Base-by-base conservation (phyloP, 2,797 vertebrate species). In the Spinus olivaceus region DNA sequence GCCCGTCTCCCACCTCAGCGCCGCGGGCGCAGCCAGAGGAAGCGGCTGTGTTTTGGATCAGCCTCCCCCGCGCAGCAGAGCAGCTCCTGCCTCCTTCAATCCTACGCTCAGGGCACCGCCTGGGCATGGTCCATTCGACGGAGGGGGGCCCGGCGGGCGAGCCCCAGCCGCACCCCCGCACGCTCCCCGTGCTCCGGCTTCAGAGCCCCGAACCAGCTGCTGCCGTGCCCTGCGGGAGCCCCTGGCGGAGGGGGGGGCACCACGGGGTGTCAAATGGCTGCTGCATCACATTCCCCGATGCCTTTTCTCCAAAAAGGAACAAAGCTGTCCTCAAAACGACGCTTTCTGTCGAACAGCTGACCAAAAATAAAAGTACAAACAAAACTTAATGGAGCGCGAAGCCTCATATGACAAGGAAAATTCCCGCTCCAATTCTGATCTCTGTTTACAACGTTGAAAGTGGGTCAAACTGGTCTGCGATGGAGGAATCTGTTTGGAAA, bases 381-480 rank as follows among this genome's bases (percentile, higher is more conserved):
- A 81, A 33, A 94, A 88, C 50, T 97, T 94, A 96, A 91, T 86
- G 86, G 86, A 93, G 92, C 84, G 49, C 14, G 27, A 94, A 94
- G 91, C 82, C 80, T 91, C 82, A 49, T 47, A 92, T 39, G 92
- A 92, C 94, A 95, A 95, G 94, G 87, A 96, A 95, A 92, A 96
- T 95, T 93, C 92, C 86, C 30, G 33, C 88, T 95, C 88, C 83
- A 81, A 37, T 92, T 94, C 78, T 86, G 63, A 86, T 91, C 89
- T 81, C 86, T 93, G 91, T 96, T 94, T 96, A 86, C 95, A 77
- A 9, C 9, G 6, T 65, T 73, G 82, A 90, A 97, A 96, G 84
- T 88, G 92, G 87, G 94, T 95, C 93, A 94, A 90, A 90, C 71
- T 42, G 88, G 64, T 89, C 81, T 81, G 64, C 9, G 20, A 90